Evolutionary conservation across 2,888 invertebrate genomes (phyloP), one percentile per base, ranked within the genome.

Genomic region (Saturnia pavonia): DNA sequence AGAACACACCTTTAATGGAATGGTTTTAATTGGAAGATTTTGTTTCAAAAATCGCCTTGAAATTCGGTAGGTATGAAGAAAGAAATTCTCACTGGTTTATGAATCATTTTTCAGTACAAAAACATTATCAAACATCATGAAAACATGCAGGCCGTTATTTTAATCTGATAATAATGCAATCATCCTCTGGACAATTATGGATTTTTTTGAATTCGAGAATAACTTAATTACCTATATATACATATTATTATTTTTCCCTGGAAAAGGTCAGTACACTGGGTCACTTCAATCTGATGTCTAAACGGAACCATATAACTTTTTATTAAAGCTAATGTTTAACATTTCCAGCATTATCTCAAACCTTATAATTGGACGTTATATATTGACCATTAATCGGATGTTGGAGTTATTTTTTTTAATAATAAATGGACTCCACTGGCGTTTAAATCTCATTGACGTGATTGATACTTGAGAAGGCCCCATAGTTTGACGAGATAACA

Each of bases 311-410:
- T 91, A 81, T 87, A 82, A 88, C 85, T 90, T 86, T 90, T 85
- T 91, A 94, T 92, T 94, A 94, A 94, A 94, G 89, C 85, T 91
- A 88, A 90, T 90, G 87, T 94, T 94, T 94, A 91, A 94, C 87
- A 93, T 94, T 60, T 94, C 91, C 94, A 94, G 94, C 94, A 88
- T 86, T 89, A 87, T 89, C 80, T 88, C 87, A 91, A 86, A 91
- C 87, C 86, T 85, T 88, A 89, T 90, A 85, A 91, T 91, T 91
- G 92, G 92, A 91, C 86, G 40, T 65, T 65, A 90, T 87, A 86
- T 91, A 88, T 90, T 89, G 88, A 90, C 81, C 88, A 86, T 91
- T 90, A 89, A 86, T 90, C 82, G 92, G 92, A 91, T 88, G 87
- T 91, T 84, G 92, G 91, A 89, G 88, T 91, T 85, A 80, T 92